Evolutionary conservation across 64 coral and sea anemone species (phyloP).

Genomic region (Orbicella faveolata): DNA sequence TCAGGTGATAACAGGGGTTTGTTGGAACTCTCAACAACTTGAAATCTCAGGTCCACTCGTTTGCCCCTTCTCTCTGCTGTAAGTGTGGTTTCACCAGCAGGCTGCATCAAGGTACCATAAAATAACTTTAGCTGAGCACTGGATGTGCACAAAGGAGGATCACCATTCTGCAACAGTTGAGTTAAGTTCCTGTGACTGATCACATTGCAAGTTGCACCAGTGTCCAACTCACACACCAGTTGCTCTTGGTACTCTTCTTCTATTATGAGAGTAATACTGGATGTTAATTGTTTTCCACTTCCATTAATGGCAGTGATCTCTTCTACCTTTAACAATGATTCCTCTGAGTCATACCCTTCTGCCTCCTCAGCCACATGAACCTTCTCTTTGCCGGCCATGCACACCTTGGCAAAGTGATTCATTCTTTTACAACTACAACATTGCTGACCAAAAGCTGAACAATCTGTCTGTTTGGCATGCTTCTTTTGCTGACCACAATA

Average conservation of each 20-base stretch:
- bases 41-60: no score
- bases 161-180: not conserved
- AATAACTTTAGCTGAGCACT: slow-evolving; percentile 45
- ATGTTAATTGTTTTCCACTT: not conserved
- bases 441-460: no score
- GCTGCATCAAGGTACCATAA: slow-evolving; percentile 44
- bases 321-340: slow-evolving; percentile 10
- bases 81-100: slow-evolving; percentile 16
- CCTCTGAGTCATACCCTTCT: slow-evolving; percentile 2
- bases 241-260: no score
- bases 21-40: no score
- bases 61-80: slow-evolving; percentile 7
- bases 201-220: slow-evolving; percentile 56
- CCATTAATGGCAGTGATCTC: not conserved
- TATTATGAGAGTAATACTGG: not conserved
- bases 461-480: no score
- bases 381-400: slow-evolving; percentile 29
- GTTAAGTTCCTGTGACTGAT: no score
- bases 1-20: no score
- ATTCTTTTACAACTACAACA: slow-evolving; percentile 3
- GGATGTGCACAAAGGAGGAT: slow-evolving; percentile 33
- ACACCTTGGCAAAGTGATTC: slow-evolving; percentile 46
- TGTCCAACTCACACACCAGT: slow-evolving; percentile 29
- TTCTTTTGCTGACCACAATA: no score
- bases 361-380: not conserved